Percentiles rank a stretch among this genome's conserved stretches.
phyloP scores from a whole-genome alignment of 2,888 invertebrate species.

The Phortica okadai region DNA sequence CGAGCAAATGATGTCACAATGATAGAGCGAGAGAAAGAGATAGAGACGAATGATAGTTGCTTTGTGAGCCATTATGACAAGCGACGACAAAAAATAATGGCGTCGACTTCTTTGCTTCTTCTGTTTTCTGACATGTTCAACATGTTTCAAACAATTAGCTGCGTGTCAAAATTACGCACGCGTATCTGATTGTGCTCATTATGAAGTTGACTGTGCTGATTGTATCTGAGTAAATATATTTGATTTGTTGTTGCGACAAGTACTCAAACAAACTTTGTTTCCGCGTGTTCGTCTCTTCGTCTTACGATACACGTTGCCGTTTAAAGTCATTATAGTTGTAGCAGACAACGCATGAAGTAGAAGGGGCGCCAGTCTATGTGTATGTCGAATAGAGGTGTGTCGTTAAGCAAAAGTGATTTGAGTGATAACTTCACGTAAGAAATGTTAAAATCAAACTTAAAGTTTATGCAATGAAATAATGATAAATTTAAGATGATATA shows the following conservation, averaged over 20 bases:
- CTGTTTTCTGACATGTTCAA: conserved; percentile 8
- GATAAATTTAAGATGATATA: too few species aligned
- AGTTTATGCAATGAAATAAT: too few species aligned
- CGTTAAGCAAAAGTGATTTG: too few species aligned
- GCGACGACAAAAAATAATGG: neutral
- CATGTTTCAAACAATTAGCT: conserved; percentile 24
- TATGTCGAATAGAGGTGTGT: too few species aligned
- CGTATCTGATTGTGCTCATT: conserved; percentile 8
- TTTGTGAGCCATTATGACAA: neutral
- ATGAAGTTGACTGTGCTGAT: conserved; percentile 17
- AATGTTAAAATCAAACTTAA: too few species aligned
- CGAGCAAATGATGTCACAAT: neutral
- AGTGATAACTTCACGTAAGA: too few species aligned
- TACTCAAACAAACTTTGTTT: conserved; percentile 11
- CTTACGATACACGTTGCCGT: neutral
- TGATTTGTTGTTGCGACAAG: conserved; percentile 26
- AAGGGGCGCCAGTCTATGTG: too few species aligned
- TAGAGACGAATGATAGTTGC: neutral
- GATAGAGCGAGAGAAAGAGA: neutral
- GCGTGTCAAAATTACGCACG: conserved; percentile 21
- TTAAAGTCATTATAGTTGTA: neutral
- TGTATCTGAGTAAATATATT: conserved; percentile 22
- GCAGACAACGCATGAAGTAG: too few species aligned
- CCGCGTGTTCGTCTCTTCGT: neutral
- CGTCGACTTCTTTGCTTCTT: neutral